A percentile compares a stretch with the other conserved stretches of the same genome.
phyloP scores from a whole-genome alignment of 2,113 vertebrate genomes.

The Lycocorax pyrrhopterus region DNA sequence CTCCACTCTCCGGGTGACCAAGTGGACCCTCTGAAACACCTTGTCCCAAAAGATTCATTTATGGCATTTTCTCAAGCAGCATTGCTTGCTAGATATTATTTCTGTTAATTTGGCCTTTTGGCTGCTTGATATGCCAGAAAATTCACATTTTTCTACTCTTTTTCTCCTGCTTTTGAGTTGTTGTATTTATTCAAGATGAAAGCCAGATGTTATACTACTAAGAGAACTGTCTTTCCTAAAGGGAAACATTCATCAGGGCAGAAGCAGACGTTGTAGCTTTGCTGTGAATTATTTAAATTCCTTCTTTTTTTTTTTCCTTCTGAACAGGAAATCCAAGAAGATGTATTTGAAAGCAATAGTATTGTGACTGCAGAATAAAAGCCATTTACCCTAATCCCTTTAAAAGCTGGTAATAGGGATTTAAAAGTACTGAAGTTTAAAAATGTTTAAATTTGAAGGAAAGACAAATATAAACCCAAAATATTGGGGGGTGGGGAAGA shows the following conservation, averaged over 20 bases:
- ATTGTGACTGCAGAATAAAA: constrained; percentile 17
- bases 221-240: constrained; percentile 62
- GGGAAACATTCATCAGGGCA: constrained; percentile 65
- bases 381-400: constrained; percentile 34
- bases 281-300: constrained; percentile 69
- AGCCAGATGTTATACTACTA: constrained; percentile 73
- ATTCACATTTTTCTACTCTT: neutral
- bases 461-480: neutral
- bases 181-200: constrained; percentile 64
- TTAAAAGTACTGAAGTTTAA: constrained; percentile 1
- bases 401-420: constrained; percentile 10
- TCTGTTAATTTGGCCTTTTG: constrained; percentile 50
- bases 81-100: neutral
- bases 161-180: constrained; percentile 37
- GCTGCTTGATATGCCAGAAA: constrained; percentile 41
- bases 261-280: constrained; percentile 44
- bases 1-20: neutral
- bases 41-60: neutral
- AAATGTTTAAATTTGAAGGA: neutral
- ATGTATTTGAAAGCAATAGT: constrained; percentile 47
- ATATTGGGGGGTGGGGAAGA: neutral
- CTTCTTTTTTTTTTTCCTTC: neutral
- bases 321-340: constrained; percentile 61
- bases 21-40: neutral
- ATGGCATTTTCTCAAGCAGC: neutral